phyloP scores from a whole-genome alignment of 2,113 vertebrate genomes.

The Amblyopsis rosae region DNA sequence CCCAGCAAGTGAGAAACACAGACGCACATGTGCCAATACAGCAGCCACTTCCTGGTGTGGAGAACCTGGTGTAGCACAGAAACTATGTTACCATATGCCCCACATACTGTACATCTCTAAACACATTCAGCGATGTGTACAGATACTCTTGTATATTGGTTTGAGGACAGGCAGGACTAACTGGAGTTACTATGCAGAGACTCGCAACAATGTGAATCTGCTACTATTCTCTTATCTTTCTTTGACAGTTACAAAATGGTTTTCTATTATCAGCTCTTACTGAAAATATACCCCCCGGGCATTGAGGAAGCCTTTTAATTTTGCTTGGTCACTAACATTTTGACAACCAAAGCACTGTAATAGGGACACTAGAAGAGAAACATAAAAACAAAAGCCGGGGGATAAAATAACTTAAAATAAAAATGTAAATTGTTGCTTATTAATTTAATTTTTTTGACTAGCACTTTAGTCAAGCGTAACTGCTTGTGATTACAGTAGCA shows the following conservation, averaged over 20 bases:
- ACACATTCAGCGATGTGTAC: constrained; percentile 53
- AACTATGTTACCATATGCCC: not conserved
- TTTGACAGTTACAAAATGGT: constrained; percentile 46
- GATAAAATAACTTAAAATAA: constrained; percentile 35
- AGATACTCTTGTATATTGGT: constrained; percentile 55
- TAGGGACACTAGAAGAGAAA: constrained; percentile 64
- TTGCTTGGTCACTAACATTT: constrained; percentile 54
- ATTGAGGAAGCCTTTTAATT: constrained; percentile 54
- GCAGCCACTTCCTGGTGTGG: constrained; percentile 87
- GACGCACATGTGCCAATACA: constrained; percentile 79
- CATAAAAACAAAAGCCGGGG: constrained; percentile 57
- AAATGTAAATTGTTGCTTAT: constrained; percentile 32
- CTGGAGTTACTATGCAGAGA: constrained; percentile 43
- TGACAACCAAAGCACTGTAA: constrained; percentile 86
- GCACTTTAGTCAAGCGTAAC: constrained; percentile 79
- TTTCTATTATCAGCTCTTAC: constrained; percentile 34
- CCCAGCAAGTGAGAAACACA: constrained; percentile 86
- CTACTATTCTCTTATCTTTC: constrained; percentile 31
- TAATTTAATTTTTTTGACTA: constrained; percentile 57
- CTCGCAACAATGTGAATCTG: constrained; percentile 40
- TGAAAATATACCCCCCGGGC: constrained; percentile 35
- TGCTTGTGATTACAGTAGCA: constrained; percentile 70
- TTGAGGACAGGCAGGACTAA: constrained; percentile 35
- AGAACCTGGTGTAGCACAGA: constrained; percentile 87
- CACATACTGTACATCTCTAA: constrained; percentile 19